Evolutionary conservation across 1,140 invertebrate species (phyloP).

Genomic region (Drosophila navojoa): DNA sequence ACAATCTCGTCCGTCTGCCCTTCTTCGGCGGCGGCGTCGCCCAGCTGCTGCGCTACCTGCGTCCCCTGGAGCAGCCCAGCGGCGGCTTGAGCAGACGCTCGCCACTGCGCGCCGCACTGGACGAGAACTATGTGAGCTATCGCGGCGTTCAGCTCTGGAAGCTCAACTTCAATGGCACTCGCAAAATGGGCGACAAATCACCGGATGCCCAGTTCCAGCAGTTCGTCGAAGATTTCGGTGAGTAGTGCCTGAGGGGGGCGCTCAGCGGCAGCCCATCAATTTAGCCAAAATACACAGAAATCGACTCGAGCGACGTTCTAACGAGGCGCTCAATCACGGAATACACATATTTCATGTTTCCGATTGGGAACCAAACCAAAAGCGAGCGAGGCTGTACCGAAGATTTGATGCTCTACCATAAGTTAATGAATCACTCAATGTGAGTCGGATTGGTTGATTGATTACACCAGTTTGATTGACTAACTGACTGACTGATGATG

Average conservation of each 20-base stretch:
- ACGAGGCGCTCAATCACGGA: not conserved
- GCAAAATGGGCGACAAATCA: constrained; percentile 25
- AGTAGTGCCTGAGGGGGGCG: too few relatives aligned
- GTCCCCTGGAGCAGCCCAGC: constrained; percentile 44
- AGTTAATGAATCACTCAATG: too few relatives aligned
- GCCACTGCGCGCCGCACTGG: constrained; percentile 64
- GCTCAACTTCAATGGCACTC: constrained; percentile 69
- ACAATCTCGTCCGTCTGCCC: constrained; percentile 40
- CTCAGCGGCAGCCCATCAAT: not conserved
- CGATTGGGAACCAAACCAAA: not conserved
- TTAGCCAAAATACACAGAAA: not conserved
- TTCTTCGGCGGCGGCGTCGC: constrained; percentile 74
- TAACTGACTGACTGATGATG: too few relatives aligned
- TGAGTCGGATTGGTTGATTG: too few relatives aligned
- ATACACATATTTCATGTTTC: not conserved
- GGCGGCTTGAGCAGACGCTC: constrained; percentile 49
- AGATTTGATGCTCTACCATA: too few relatives aligned
- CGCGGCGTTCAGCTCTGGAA: constrained; percentile 77
- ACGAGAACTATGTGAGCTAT: constrained; percentile 76
- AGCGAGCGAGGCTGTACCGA: not conserved
- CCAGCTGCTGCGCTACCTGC: constrained; percentile 64
- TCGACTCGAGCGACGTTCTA: not conserved
- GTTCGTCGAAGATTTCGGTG: constrained; percentile 71
- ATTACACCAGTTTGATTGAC: too few relatives aligned
- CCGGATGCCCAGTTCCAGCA: constrained; percentile 62